Percentiles rank a stretch among this genome's conserved stretches.
phyloP scores from a whole-genome alignment of 2,113 vertebrate species.

The Indri indri region DNA sequence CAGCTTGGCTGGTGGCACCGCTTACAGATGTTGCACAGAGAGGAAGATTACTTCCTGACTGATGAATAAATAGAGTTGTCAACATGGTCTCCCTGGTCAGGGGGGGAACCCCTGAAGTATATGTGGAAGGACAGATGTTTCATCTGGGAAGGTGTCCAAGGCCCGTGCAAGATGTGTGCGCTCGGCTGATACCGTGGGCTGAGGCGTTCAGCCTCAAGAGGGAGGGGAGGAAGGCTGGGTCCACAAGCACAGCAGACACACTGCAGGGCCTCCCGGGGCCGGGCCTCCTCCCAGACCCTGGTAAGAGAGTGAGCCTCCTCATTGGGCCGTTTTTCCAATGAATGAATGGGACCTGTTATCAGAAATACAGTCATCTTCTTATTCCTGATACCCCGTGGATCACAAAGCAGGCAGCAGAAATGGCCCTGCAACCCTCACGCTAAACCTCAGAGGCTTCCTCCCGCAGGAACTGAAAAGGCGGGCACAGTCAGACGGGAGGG shows the following conservation, averaged over 20 bases:
- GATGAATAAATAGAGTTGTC: constrained; percentile 54
- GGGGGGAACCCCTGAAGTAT: constrained; percentile 43
- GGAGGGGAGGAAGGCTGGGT: background rate
- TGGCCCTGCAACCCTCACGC: background rate
- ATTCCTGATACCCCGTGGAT: background rate
- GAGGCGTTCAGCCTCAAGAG: background rate
- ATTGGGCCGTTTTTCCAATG: background rate
- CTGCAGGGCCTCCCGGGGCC: no score
- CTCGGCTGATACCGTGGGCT: background rate
- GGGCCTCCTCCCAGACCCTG: background rate
- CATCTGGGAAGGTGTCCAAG: constrained; percentile 67
- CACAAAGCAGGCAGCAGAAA: background rate
- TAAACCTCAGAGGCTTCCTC: background rate
- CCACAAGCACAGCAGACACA: fast-evolving
- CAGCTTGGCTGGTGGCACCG: background rate
- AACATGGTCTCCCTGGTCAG: constrained; percentile 10
- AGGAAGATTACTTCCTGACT: constrained; percentile 41
- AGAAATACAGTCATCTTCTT: background rate
- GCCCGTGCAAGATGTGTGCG: background rate
- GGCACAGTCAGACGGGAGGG: no score
- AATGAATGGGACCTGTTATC: background rate
- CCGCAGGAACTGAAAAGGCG: background rate
- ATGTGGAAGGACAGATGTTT: constrained; percentile 76
- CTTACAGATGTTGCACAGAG: constrained; percentile 33
- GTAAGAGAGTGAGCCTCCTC: background rate